Conservation (phyloP, 2,888 invertebrate species). For the Macaria liturata region DNA sequence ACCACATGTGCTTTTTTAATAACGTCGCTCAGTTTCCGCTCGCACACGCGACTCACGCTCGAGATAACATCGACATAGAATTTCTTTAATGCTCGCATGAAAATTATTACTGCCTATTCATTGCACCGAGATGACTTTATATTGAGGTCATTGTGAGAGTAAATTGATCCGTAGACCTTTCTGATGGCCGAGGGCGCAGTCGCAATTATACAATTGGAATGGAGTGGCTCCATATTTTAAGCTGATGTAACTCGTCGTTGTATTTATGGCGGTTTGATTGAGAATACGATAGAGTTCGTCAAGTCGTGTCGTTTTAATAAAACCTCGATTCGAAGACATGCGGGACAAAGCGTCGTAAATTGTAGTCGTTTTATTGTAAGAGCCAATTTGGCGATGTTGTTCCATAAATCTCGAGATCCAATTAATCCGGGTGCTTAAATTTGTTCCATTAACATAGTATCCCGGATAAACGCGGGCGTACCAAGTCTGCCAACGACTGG, state of each 20-base stretch:
- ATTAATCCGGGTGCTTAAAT: constrained; percentile 69
- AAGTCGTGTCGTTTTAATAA: constrained; percentile 10
- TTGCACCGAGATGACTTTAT: constrained; percentile 66
- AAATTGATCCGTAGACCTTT: constrained; percentile 71
- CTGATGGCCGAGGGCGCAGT: constrained; percentile 58
- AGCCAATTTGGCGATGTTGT: constrained; percentile 54
- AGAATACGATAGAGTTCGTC: constrained; percentile 14
- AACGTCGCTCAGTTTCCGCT: constrained; percentile 73
- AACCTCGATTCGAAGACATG: constrained; percentile 10
- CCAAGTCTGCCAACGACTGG: constrained; percentile 73
- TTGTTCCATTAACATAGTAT: constrained; percentile 69
- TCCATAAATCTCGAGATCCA: constrained; percentile 67
- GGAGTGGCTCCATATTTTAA: constrained; percentile 46
- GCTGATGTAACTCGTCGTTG: constrained; percentile 39
- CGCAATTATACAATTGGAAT: constrained; percentile 58
- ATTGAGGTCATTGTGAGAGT: constrained; percentile 77
- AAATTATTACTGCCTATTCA: constrained; percentile 70
- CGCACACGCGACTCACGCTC: constrained; percentile 71
- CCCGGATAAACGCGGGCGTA: constrained; percentile 65
- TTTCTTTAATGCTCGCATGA: constrained; percentile 73
- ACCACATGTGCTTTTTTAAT: constrained; percentile 81
- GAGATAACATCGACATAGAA: constrained; percentile 77
- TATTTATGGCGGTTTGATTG: constrained; percentile 38
- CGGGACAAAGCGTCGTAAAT: constrained; percentile 43
- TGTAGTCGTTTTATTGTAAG: constrained; percentile 50